Evolutionary conservation across 2,888 invertebrate genomes (phyloP).

Genomic region (Cephus nigrinus): DNA sequence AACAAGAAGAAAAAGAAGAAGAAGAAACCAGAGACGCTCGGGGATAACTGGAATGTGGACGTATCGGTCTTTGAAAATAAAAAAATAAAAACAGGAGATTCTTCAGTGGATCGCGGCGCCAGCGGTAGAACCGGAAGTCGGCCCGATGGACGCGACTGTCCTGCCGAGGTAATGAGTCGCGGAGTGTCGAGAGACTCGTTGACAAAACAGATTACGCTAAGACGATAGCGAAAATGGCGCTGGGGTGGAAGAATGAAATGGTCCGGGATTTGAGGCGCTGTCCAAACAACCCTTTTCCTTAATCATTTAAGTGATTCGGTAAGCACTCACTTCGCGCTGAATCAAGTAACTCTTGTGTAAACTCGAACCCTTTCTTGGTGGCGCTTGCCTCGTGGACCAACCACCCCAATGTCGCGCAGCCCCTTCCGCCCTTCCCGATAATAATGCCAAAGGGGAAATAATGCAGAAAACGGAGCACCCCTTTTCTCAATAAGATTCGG

Average conservation of each 20-base stretch:
- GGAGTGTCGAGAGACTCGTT: constrained; percentile 52
- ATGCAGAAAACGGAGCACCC: constrained; percentile 25
- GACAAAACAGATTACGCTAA: constrained; percentile 64
- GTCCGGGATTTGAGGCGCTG: constrained; percentile 54
- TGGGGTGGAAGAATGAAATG: constrained; percentile 52
- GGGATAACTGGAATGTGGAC: too few species aligned
- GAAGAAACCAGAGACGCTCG: too few species aligned
- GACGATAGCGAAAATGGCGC: constrained; percentile 36
- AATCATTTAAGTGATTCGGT: constrained; percentile 66
- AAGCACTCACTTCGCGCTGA: constrained; percentile 56
- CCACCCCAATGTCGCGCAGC: constrained; percentile 23
- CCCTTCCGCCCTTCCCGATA: constrained; percentile 43
- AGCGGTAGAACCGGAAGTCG: neutral
- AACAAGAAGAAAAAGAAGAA: too few species aligned
- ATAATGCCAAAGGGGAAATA: constrained; percentile 45
- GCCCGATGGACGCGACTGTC: too few species aligned
- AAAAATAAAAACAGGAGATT: too few species aligned
- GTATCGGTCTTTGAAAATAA: too few species aligned
- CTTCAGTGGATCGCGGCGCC: constrained; percentile 22
- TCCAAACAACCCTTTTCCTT: constrained; percentile 67
- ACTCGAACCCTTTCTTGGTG: constrained; percentile 50
- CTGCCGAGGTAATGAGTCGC: constrained; percentile 50
- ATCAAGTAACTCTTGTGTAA: constrained; percentile 56
- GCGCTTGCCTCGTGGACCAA: neutral
- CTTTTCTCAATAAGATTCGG: too few species aligned